Base-by-base conservation (phyloP, 2,113 vertebrate species). In the Edolisoma coerulescens region DNA sequence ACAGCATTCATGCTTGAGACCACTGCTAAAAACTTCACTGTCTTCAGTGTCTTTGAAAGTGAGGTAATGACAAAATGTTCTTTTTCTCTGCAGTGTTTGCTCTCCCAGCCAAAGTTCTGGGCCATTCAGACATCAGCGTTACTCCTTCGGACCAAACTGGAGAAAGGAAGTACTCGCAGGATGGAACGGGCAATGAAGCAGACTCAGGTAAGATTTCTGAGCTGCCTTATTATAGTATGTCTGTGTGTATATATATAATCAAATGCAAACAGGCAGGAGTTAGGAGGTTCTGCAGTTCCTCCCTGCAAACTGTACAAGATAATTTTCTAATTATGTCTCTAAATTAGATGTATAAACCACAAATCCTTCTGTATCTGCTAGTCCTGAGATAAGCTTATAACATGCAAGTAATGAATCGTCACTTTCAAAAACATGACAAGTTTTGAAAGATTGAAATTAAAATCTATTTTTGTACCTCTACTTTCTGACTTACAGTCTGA, bases 71-170 rank as follows among this genome's bases (percentile, higher is more conserved):
- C 64, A 77, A 87, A 76, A 39, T 77, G 16, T 53, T 75, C 15
- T 70, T 95, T 83, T 93, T 61, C 42, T 50, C 42, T 85, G 22
- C 97, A 99, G 99, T 99, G 98, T 93, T 93, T 99, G 71, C 98
- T 99, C 88, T 99, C 98, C 63, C 99, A 99, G 97, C 99, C 99
- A 0, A 99, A 99, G 96, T 99, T 99, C 97, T 99, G 99, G 99
- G 98, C 98, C 16, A 96, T 99, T 95, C 98, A 99, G 94, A 99
- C 99, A 4, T 98, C 99, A 15, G 98, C 99, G 1, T 97, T 99
- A 41, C 98, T 98, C 63, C 98, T 99, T 71, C 97, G 99, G 89
- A 99, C 99, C 75, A 99, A 99, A 95, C 96, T 99, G 94, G 99
- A 99, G 94, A 98, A 93, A 89, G 98, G 98, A 74, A 99, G 98